A percentile compares a stretch with the other conserved stretches of the same genome.
Conservation (phyloP, 2,888 invertebrate species). For the Branchipolynoe longqiensis region DNA sequence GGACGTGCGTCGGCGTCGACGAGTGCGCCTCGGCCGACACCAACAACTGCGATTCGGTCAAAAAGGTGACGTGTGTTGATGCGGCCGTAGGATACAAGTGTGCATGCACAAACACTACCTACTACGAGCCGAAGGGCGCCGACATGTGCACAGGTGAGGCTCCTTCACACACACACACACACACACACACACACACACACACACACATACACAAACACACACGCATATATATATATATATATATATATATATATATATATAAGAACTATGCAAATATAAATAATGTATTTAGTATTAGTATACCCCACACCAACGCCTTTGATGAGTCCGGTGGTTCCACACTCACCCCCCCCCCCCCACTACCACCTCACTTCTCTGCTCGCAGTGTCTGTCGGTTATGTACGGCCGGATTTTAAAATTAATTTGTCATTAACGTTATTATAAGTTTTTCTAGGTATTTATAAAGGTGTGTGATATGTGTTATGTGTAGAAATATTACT, state of each 20-base stretch:
- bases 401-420: too few species aligned
- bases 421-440: too few species aligned
- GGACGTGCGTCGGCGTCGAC: slow-evolving; percentile 6
- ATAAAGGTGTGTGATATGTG: too few species aligned
- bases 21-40: not conserved
- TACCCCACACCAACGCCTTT: too few species aligned
- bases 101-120: slow-evolving; percentile 16
- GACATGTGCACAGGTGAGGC: not conserved
- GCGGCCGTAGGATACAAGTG: not conserved
- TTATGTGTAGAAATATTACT: not conserved
- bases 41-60: not conserved
- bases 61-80: slow-evolving; percentile 41
- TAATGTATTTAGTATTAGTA: not conserved
- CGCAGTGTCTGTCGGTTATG: too few species aligned
- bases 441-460: too few species aligned
- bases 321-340: not conserved
- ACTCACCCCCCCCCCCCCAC: too few species aligned
- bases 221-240: not conserved
- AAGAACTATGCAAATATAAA: not conserved
- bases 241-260: not conserved
- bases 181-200: not conserved
- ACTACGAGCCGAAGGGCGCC: not conserved
- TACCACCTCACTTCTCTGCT: too few species aligned
- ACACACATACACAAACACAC: not conserved
- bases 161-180: not conserved